A percentile compares a stretch with the other conserved stretches of the same genome.
phyloP scores from a whole-genome alignment of 1,140 invertebrate species.

The Probaryconus sp. region DNA sequence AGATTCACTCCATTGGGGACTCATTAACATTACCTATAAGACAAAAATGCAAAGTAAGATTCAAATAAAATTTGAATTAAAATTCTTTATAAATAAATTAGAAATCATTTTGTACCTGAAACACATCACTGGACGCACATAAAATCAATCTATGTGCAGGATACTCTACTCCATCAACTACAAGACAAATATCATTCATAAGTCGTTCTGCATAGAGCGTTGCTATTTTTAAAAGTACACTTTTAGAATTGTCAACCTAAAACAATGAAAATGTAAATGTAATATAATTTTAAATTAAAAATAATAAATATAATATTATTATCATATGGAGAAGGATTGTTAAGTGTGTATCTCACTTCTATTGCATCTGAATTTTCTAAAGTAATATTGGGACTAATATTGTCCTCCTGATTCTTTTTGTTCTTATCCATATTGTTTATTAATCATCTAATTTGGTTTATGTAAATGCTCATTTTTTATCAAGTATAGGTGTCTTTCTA shows the following conservation, averaged over 20 bases:
- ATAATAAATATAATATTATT: not conserved
- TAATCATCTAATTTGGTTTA: not conserved
- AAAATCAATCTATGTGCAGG: conserved; percentile 94
- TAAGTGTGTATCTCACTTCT: conserved; percentile 45
- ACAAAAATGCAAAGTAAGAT: too few species aligned
- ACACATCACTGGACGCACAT: conserved; percentile 96
- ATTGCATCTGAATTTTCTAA: conserved; percentile 58
- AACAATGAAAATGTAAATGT: conserved; percentile 35
- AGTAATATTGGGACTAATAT: conserved; percentile 18
- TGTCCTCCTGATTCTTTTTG: conserved; percentile 15
- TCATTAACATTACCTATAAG: conserved; percentile 94
- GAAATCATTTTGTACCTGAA: conserved; percentile 83
- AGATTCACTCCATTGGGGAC: conserved; percentile 94
- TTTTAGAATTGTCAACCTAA: conserved; percentile 89
- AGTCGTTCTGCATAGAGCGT: conserved; percentile 88
- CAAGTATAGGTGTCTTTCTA: too few species aligned
- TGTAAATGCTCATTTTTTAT: not conserved
- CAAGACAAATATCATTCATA: conserved; percentile 91
- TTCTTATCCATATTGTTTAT: conserved; percentile 5
- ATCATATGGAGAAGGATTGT: not conserved
- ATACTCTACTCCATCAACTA: conserved; percentile 89
- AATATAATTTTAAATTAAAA: too few species aligned
- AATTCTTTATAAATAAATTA: not conserved
- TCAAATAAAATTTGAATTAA: conserved; percentile 9
- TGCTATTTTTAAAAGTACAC: conserved; percentile 89